These are phyloP conservation scores for Brachionus paranguensis DNA, from an alignment of 1,140 invertebrate genomes.

Conservation along the genomic window DNA sequence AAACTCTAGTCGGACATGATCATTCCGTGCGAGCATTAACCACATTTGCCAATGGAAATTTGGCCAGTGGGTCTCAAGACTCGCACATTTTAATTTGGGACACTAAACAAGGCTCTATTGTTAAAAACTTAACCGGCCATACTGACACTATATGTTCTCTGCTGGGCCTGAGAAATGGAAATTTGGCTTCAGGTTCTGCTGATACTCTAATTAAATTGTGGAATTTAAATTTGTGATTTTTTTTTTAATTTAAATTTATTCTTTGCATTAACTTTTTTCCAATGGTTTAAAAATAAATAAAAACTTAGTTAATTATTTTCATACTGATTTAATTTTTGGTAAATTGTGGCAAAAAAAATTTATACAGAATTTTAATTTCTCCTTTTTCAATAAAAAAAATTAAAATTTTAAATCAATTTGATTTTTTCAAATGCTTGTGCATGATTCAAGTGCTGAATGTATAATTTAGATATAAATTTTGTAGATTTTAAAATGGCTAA, in stretches of 20 bases:
- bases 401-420: not conserved
- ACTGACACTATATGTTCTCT: not conserved
- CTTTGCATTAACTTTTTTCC: not conserved
- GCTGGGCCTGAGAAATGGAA: not conserved
- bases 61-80: slow-evolving; percentile 11
- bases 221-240: slow-evolving; percentile 13
- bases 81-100: not conserved
- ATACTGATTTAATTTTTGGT: not conserved
- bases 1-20: slow-evolving; percentile 27
- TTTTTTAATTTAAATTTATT: not conserved
- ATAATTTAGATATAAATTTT: not conserved
- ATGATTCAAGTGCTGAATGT: not conserved
- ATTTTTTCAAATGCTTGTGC: not conserved
- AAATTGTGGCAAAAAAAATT: not conserved
- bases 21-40: not conserved
- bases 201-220: not conserved
- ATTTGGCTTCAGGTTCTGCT: not conserved
- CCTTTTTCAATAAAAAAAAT: not conserved
- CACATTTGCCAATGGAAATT: not conserved
- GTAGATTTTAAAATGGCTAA: not conserved
- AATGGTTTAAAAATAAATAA: not conserved
- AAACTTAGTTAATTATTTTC: not conserved
- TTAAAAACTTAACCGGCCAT: not conserved
- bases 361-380: not conserved
- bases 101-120: not conserved